Conservation (phyloP, 1,140 invertebrate species). For the Hirudo medicinalis region DNA sequence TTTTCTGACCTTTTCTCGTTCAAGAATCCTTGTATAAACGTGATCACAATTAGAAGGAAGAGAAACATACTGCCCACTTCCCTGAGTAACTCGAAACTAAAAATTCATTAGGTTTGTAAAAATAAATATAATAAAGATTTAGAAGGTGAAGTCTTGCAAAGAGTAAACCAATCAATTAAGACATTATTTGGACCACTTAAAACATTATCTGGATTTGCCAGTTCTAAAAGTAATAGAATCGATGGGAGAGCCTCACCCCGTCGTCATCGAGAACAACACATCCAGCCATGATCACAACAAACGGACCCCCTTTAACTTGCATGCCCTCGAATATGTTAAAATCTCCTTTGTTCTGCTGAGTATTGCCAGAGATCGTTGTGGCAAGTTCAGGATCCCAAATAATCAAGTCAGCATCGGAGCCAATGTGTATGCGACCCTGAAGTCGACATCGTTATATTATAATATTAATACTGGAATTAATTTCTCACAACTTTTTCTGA, state of each 20-base stretch:
- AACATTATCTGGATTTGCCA: too few species aligned
- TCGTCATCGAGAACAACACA: slow-evolving; percentile 24
- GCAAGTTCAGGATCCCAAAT: slow-evolving; percentile 76
- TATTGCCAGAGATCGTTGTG: slow-evolving; percentile 69
- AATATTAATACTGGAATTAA: not conserved
- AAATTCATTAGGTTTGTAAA: slow-evolving; percentile 10
- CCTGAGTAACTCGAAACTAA: slow-evolving; percentile 65
- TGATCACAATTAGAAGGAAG: slow-evolving; percentile 51
- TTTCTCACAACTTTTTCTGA: too few species aligned
- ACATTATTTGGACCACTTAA: too few species aligned
- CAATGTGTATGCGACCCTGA: slow-evolving; percentile 63
- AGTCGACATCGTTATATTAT: not conserved
- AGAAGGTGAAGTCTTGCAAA: too few species aligned
- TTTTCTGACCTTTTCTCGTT: slow-evolving; percentile 41
- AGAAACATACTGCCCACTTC: slow-evolving; percentile 61
- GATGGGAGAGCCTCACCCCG: not conserved
- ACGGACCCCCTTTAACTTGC: slow-evolving; percentile 22
- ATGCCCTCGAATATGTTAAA: slow-evolving; percentile 88
- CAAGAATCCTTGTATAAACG: slow-evolving; percentile 53
- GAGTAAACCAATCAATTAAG: too few species aligned
- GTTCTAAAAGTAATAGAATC: not conserved
- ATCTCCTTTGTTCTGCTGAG: slow-evolving; percentile 74
- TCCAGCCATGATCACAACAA: slow-evolving; percentile 21
- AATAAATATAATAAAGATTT: too few species aligned
- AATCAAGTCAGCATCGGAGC: slow-evolving; percentile 86